These are phyloP conservation scores for Nannoperca australis DNA, from an alignment of 2,797 vertebrate genomes.

Conservation along the genomic window DNA sequence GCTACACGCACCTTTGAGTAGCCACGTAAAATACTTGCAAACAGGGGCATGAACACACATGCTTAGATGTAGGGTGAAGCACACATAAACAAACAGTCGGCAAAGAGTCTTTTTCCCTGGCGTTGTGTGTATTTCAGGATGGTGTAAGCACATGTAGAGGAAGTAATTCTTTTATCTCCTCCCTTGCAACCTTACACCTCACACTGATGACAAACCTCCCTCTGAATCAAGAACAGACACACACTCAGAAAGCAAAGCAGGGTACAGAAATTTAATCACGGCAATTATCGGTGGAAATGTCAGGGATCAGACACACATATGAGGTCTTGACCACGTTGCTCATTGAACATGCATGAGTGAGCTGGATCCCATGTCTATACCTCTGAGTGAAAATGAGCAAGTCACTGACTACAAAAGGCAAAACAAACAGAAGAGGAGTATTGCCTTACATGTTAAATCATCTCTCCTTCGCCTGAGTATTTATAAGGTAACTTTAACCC, in stretches of 20 bases:
- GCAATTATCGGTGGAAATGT: constrained; percentile 77
- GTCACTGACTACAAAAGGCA: constrained; percentile 9
- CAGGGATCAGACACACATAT: constrained; percentile 66
- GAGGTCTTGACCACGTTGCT: constrained; percentile 44
- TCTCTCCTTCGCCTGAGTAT: neutral
- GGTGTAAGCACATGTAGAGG: constrained; percentile 32
- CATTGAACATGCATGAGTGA: constrained; percentile 50
- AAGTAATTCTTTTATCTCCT: constrained; percentile 57
- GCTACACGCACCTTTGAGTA: constrained; percentile 22
- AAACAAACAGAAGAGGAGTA: constrained; percentile 12
- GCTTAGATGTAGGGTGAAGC: neutral
- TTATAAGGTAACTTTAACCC: constrained; percentile 10
- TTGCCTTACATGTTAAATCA: constrained; percentile 5
- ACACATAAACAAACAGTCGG: neutral
- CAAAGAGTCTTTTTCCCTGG: neutral
- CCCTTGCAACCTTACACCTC: constrained; percentile 31
- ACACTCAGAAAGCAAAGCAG: constrained; percentile 21
- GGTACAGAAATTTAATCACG: constrained; percentile 38
- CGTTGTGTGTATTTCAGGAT: constrained; percentile 29
- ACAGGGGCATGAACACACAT: neutral
- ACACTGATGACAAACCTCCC: constrained; percentile 39
- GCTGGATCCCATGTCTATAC: constrained; percentile 21
- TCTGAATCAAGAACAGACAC: constrained; percentile 46
- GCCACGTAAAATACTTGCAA: neutral
- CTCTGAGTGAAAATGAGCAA: constrained; percentile 24